A percentile compares a stretch with the other conserved stretches of the same genome.
Evolutionary conservation across 2,113 vertebrate genomes (phyloP).

Genomic region (Madoqua kirkii): DNA sequence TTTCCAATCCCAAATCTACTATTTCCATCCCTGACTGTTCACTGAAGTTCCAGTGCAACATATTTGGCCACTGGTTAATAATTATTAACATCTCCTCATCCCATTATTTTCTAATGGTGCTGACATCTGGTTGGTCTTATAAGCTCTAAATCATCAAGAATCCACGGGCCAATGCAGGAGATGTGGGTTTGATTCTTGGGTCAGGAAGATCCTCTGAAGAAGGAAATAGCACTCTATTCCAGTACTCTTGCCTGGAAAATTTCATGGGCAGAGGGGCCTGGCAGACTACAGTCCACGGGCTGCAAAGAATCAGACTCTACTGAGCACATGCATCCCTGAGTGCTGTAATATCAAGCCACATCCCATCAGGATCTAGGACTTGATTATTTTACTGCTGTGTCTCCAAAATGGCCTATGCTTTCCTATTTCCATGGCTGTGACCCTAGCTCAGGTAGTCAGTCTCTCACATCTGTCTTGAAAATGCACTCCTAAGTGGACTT

Average conservation of each 20-base stretch:
- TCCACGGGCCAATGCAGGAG: fast-evolving
- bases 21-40: neutral
- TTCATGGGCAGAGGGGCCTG: neutral
- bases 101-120: neutral
- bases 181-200: neutral
- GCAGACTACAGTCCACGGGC: neutral
- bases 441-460: neutral
- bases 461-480: neutral
- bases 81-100: neutral
- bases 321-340: neutral
- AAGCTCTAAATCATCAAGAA: neutral
- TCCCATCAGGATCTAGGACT: neutral
- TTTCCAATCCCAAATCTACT: neutral
- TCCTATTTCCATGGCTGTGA: neutral
- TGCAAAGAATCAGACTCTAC: neutral
- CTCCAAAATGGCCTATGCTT: neutral
- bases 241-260: neutral
- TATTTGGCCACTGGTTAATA: neutral
- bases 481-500: neutral
- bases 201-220: neutral
- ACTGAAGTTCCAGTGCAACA: neutral
- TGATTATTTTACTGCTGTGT: neutral
- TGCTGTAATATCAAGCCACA: neutral
- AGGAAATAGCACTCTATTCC: neutral
- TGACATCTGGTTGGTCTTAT: neutral